Base-by-base conservation (phyloP, 2,888 invertebrate genomes). In the Horisme vitalbata region DNA sequence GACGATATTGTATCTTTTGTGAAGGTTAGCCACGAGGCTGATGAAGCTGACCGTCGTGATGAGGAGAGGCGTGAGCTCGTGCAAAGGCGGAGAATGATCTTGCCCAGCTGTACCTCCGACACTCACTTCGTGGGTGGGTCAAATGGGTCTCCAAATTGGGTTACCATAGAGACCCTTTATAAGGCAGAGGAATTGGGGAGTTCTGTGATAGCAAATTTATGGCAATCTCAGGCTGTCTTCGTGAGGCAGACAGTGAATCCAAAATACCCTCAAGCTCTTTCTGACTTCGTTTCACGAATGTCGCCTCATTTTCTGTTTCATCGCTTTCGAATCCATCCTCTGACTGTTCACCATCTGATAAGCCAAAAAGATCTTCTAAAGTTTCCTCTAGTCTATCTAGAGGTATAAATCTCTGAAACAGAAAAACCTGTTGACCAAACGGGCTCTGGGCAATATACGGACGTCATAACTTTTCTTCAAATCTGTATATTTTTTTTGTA, bases 381-480 rank as follows among this genome's bases (percentile, higher is more conserved):
- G 31, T 38, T 43, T 34, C 45, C 41, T 50, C 41, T 37, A 41
- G 37, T 38, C 30, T 51, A 26, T 43, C 39, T 20, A 12, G 35
- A 15, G 15, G 15, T 15, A 15, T 15, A 15, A 41, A 41, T 41
- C 32, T 45, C 32, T 44, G 44, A 36, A 52, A 47, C 35, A 52
- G 41, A 43, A 39, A 46, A 43, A 43, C 20, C 34, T 36, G 27
- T 38, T 39, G 27, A 39, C 43, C 35, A 46, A 41, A 47, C 39
- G 44, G 47, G 52, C 52, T 44, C 39, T 43, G 46, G 41, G 43
- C 38, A 46, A 51, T 43, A 51, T 46, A 45, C 45, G 45, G 45
- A 50, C 50, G 37, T 37, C 45, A 49, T 45, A 49, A 41, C 35
- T 49, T 45, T 49, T 49, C 44, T 38, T 38, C 28, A 33, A 38